Evolutionary conservation across 2,113 vertebrate genomes (phyloP).

Genomic region (Entosphenus tridentatus): DNA sequence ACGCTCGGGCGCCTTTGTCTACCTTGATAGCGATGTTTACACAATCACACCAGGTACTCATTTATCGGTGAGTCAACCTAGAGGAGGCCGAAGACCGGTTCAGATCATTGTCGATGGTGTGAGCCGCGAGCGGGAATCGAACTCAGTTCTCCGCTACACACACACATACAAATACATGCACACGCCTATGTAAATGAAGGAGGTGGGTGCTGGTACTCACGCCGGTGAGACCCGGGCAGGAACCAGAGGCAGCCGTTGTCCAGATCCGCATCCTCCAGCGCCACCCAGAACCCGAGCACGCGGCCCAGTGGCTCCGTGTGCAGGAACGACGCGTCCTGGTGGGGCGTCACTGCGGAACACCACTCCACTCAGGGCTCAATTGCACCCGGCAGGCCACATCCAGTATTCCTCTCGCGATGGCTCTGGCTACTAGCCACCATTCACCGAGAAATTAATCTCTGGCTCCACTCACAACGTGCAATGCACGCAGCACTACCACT

Average conservation of each 20-base stretch:
- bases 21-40: not conserved
- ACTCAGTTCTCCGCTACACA: not conserved
- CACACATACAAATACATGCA: fast-evolving
- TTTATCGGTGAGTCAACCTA: not conserved
- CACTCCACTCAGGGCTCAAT: too few relatives aligned
- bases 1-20: not conserved
- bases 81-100: not conserved
- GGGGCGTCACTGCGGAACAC: conserved; percentile 32
- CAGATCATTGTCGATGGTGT: not conserved
- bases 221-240: conserved; percentile 60
- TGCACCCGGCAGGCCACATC: too few relatives aligned
- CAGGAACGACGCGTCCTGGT: conserved; percentile 79
- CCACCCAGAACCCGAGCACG: conserved; percentile 59
- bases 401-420: too few relatives aligned
- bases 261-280: conserved; percentile 46
- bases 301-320: conserved; percentile 66
- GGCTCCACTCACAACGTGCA: too few relatives aligned
- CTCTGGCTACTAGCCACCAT: too few relatives aligned
- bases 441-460: too few relatives aligned
- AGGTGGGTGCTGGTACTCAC: conserved; percentile 21
- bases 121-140: not conserved
- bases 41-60: not conserved
- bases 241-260: conserved; percentile 83
- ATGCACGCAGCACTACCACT: too few relatives aligned
- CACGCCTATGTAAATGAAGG: too few relatives aligned